Evolutionary conservation across 1,140 invertebrate genomes (phyloP).

Genomic region (Euwallacea fornicatus): DNA sequence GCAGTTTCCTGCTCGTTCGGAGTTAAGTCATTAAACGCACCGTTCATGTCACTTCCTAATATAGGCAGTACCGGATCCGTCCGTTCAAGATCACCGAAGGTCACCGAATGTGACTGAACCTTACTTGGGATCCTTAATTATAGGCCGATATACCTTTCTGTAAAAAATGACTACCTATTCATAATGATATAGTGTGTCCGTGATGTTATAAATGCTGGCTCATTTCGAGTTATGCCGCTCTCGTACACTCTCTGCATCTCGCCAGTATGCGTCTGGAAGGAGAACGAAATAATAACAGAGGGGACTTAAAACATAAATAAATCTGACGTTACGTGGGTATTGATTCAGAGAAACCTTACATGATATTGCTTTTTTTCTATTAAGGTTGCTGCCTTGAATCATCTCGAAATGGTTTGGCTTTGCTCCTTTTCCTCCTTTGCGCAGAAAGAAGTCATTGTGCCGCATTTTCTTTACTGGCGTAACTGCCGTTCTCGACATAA

Average conservation of each 20-base stretch:
- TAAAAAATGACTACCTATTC: slow-evolving; percentile 31
- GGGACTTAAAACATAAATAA: slow-evolving; percentile 5
- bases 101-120: slow-evolving; percentile 28
- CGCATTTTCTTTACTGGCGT: no score
- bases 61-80: slow-evolving; percentile 13
- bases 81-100: slow-evolving; percentile 25
- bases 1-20: no score
- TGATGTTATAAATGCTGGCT: slow-evolving; percentile 17
- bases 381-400: no score
- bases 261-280: slow-evolving; percentile 9
- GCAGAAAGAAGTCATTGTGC: no score
- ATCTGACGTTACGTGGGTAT: not conserved
- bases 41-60: slow-evolving; percentile 25
- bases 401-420: no score
- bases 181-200: slow-evolving; percentile 26
- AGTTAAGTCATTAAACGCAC: slow-evolving; percentile 14
- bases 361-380: no score
- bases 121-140: slow-evolving; percentile 31
- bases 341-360: no score
- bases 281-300: slow-evolving; percentile 14
- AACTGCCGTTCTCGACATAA: no score
- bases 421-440: no score
- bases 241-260: not conserved
- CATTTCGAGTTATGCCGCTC: slow-evolving; percentile 14
- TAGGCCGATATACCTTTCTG: slow-evolving; percentile 23